A percentile compares a stretch with the other conserved stretches of the same genome.
Conservation (phyloP, 2,113 vertebrate species). For the Neotragus pygmaeus region DNA sequence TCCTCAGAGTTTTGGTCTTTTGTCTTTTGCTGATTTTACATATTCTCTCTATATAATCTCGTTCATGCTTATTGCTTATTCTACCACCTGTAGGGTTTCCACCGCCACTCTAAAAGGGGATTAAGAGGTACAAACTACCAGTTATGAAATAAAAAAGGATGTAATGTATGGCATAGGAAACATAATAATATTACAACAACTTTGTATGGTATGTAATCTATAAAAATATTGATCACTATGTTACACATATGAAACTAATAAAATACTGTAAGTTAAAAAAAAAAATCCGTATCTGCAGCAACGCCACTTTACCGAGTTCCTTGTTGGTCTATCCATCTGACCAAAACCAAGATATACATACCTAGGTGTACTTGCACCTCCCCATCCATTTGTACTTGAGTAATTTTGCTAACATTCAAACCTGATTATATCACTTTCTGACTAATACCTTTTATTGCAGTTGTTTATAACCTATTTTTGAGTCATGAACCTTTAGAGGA, state of each 20-base stretch:
- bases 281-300: background rate
- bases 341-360: background rate
- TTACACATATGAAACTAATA: background rate
- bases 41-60: background rate
- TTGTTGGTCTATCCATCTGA: background rate
- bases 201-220: background rate
- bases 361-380: background rate
- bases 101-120: background rate
- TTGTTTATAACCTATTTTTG: slow-evolving; percentile 10
- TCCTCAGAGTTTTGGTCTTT: background rate
- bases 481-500: background rate
- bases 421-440: background rate
- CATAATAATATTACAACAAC: background rate
- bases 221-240: background rate
- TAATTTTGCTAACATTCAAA: slow-evolving; percentile 4
- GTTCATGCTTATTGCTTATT: background rate
- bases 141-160: background rate
- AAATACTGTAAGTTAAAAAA: background rate
- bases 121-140: background rate
- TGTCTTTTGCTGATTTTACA: background rate
- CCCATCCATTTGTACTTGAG: background rate
- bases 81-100: background rate
- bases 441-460: background rate
- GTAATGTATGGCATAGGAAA: background rate
- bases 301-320: background rate